A percentile compares a stretch with the other conserved stretches of the same genome.
These are phyloP conservation scores for Psilopogon haemacephalus DNA, from an alignment of 2,113 vertebrate genomes.

Conservation along the genomic window DNA sequence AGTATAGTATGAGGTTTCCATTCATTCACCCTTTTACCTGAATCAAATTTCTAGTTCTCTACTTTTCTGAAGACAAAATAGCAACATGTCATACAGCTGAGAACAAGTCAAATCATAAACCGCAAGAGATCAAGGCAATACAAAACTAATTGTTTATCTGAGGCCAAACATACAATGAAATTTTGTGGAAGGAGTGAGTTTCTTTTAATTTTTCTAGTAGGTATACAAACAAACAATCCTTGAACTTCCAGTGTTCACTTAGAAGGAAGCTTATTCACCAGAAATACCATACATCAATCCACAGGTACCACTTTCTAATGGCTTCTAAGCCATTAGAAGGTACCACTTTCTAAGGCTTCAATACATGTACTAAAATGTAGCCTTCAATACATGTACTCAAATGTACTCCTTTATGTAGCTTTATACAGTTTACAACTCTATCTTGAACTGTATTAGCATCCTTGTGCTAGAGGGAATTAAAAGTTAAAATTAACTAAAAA, in stretches of 20 bases:
- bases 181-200: neutral
- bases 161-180: neutral
- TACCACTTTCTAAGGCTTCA: too few species aligned
- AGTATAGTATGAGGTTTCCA: neutral
- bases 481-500: neutral
- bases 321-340: too few species aligned
- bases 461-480: neutral
- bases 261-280: too few species aligned
- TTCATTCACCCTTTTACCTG: neutral
- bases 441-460: neutral
- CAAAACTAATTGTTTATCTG: neutral
- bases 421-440: neutral
- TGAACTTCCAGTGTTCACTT: neutral
- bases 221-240: rapidly evolving
- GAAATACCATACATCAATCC: too few species aligned
- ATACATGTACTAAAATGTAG: too few species aligned
- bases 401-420: neutral
- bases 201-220: neutral
- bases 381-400: neutral
- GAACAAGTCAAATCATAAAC: neutral
- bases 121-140: neutral
- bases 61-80: neutral
- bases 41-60: neutral
- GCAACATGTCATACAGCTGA: neutral
- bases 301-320: too few species aligned